Evolutionary conservation across 2,888 invertebrate species (phyloP), one percentile per base, ranked within the genome.

Genomic region (Leptopilina syphax): DNA sequence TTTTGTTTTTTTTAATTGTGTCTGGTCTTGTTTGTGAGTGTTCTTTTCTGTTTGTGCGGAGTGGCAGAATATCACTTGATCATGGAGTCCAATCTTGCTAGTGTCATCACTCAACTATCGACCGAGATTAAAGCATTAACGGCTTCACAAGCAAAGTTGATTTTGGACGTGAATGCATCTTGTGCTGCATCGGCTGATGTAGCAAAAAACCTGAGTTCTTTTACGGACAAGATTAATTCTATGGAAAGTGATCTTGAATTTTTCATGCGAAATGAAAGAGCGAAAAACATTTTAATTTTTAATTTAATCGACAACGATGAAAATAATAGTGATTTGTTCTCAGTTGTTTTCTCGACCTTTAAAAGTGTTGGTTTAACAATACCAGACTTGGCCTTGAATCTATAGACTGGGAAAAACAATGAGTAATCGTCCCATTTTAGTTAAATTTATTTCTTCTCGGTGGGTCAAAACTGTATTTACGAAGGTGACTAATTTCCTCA

Each of bases 391-490:
- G 57, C 57, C 1, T 60, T 60, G 57, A n/a, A n/a, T 60, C 3
- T n/a, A n/a, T n/a, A 60, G 57, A 60, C 4, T 60, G n/a, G 57
- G 57, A 60, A 60, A 60, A 60, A 60, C 57, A 60, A n/a, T 60
- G 57, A n/a, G 57, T 7, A 60, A 60, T 60, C 57, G 57, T n/a
- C 57, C 57, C 0, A 60, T 60, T 60, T 4, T 60, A 2, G 57
- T n/a, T 6, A n/a, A 60, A 60, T 60, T 60, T n/a, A 60, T 60
- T 7, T 13, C 57, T 2, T 3, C 57, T 60, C 57, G 57, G 0
- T 60, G n/a, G 57, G 57, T 60, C n/a, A 60, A 7, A 3, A 13
- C 13, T 0, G n/a, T 60, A 1, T 60, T 60, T 7, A 2, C 57
- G 3, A 63, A 63, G n/a, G 63, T 18, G 63, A 7, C 63, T 7